phyloP scores from a whole-genome alignment of 2,113 vertebrate genomes.

The Odocoileus hemionus region DNA sequence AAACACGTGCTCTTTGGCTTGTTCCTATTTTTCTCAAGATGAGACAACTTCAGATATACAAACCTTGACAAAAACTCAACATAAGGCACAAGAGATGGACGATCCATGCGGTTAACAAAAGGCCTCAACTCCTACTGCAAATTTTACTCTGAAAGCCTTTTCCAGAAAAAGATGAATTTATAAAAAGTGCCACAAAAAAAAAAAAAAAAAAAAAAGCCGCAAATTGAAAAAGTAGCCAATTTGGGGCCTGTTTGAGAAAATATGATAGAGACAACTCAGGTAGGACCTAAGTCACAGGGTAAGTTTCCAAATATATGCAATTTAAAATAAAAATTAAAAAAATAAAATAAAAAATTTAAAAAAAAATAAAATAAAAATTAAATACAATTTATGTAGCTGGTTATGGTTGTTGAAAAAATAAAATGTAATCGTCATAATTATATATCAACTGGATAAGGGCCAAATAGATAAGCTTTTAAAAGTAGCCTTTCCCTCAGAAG shows the following conservation, averaged over 20 bases:
- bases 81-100: not conserved
- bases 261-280: not conserved
- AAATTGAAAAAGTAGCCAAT: not conserved
- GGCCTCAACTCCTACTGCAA: not conserved
- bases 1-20: not conserved
- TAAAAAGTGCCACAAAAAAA: not conserved
- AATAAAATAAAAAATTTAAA: not conserved
- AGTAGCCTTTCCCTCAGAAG: not conserved
- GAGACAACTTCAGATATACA: not conserved
- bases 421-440: not conserved
- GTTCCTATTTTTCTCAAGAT: not conserved
- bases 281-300: not conserved
- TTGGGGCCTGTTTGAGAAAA: not conserved
- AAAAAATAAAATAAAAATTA: slow-evolving; percentile 24
- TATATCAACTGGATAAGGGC: not conserved
- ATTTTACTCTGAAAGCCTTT: not conserved
- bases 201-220: not conserved
- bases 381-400: not conserved
- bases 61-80: not conserved
- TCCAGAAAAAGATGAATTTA: not conserved
- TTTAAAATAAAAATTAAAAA: slow-evolving; percentile 19
- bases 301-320: not conserved
- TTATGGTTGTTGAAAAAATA: not conserved
- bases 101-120: not conserved
- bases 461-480: not conserved